phyloP scores from a whole-genome alignment of 2,113 vertebrate species.

The Orthonyx spaldingii region DNA sequence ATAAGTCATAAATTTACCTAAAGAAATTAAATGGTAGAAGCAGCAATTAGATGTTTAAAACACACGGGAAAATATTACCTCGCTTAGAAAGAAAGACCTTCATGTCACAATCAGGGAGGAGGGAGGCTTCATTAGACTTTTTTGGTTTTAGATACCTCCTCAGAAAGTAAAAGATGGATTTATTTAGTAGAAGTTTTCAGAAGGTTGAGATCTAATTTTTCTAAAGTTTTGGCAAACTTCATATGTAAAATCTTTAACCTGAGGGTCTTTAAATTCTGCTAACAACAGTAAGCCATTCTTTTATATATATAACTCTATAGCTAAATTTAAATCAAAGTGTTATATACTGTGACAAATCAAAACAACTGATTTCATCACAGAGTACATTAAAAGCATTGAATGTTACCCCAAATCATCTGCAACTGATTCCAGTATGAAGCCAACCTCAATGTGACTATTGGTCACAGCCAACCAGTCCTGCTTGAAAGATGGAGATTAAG shows the following conservation, averaged over 20 bases:
- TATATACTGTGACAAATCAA: neutral
- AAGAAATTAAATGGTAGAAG: neutral
- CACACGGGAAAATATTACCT: neutral
- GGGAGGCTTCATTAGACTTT: neutral
- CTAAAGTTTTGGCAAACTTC: neutral
- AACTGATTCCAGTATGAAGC: neutral
- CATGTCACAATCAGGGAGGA: neutral
- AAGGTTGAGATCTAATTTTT: neutral
- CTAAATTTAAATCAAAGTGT: neutral
- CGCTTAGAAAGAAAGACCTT: neutral
- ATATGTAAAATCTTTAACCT: neutral
- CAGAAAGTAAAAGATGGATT: neutral
- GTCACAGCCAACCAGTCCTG: neutral
- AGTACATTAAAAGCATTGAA: neutral
- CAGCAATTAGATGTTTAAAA: neutral
- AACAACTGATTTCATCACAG: neutral
- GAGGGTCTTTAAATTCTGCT: neutral
- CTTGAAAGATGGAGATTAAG: neutral
- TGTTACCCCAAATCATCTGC: neutral
- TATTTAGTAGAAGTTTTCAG: neutral
- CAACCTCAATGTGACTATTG: neutral
- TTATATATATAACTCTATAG: neutral
- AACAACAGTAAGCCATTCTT: neutral
- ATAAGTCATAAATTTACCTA: conserved; percentile 26
- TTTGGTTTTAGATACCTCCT: neutral